Base-by-base conservation (phyloP, 2,888 invertebrate genomes). In the Aphidoletes aphidimyza region DNA sequence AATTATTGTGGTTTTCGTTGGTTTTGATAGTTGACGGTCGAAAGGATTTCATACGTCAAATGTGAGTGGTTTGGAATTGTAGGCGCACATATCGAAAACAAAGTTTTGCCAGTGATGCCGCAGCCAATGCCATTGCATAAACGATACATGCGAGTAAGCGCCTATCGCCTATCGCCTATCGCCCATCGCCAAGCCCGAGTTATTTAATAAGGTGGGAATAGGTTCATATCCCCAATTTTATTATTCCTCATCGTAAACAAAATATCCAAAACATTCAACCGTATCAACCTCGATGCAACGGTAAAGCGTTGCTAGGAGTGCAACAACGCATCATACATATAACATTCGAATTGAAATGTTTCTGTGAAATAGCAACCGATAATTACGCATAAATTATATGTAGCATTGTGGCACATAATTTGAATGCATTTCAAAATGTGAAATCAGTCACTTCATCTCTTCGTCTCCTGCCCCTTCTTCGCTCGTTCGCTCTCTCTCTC, bases 311-410 rank as follows among this genome's bases (percentile, higher is more conserved):
- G 26, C 2, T 34, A n/a, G 34, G 2, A 69, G n/a, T 30, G 69
- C 69, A 69, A 30, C 26, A 2, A 69, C 17, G 6, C 42, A 42
- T 42, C 42, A 14, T 42, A 42, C 14, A 42, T 42, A 42, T 14
- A 42, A 42, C 14, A 42, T 42, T 9, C 30, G 69, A 69, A 69
- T 69, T 69, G 69, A 69, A 69, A 69, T 69, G 69, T 81, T 37
- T 37, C 37, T 81, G 81, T 81, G 81, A 81, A 81, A 81, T 30
- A 81, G 81, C 34, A 81, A 81, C 81, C 81, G 36, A 37, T 37
- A 81, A 81, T 81, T 81, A 81, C 81, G 81, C 36, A 81, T 81
- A 81, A 81, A 81, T 81, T 81, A 81, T 81, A 81, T 81, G 81
- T 81, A 37, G 69, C 81, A 81, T 37, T 81, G 81, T 81, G 37